Evolutionary conservation across 2,888 invertebrate species (phyloP).

Genomic region (Cerastis leucographa): DNA sequence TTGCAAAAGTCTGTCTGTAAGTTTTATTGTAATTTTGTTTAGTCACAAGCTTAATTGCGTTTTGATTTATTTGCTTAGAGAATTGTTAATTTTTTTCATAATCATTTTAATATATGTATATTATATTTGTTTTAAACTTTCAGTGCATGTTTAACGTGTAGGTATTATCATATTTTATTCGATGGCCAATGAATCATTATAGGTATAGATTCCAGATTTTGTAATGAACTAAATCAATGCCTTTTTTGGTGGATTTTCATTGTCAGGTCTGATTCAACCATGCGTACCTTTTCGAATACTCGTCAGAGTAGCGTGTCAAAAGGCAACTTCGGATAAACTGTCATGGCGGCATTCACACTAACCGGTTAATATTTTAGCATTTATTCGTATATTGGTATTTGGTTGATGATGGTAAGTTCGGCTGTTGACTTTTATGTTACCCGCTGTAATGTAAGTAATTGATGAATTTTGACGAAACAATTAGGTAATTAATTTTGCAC

Average conservation of each 20-base stretch:
- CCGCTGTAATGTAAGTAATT: too few relatives aligned
- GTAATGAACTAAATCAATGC: not conserved
- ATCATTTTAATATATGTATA: not conserved
- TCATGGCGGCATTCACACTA: constrained; percentile 62
- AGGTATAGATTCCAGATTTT: not conserved
- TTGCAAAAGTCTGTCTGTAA: constrained; percentile 12
- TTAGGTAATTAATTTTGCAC: not conserved
- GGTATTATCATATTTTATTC: not conserved
- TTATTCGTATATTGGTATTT: too few relatives aligned
- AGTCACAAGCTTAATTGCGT: constrained; percentile 2
- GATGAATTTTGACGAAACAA: constrained; percentile 10
- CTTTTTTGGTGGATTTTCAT: not conserved
- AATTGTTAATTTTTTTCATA: not conserved
- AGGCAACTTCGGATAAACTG: constrained; percentile 53
- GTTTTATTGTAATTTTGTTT: constrained; percentile 36
- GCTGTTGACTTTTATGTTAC: constrained; percentile 24
- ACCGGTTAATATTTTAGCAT: constrained; percentile 56
- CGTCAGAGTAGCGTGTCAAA: constrained; percentile 52
- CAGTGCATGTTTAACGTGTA: not conserved
- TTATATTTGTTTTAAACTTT: not conserved
- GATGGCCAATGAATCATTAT: not conserved
- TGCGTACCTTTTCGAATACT: constrained; percentile 23
- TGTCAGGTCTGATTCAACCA: too few relatives aligned
- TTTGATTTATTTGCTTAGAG: constrained; percentile 13
- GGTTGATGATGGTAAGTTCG: constrained; percentile 28